Evolutionary conservation across 1,140 invertebrate genomes (phyloP).

Genomic region (Brachionus rubens): DNA sequence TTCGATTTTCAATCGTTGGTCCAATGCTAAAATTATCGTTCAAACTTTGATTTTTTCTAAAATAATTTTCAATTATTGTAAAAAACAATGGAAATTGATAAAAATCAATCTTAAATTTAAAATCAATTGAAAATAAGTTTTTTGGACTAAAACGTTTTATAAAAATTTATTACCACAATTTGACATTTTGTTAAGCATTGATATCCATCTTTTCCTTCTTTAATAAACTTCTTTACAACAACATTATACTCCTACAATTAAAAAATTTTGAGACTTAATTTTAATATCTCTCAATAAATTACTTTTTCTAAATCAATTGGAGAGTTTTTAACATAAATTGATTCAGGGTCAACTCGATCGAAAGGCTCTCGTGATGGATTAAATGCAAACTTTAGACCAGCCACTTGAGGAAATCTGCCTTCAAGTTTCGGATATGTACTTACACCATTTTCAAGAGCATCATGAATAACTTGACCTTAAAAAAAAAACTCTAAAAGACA

Average conservation of each 20-base stretch:
- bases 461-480: slow-evolving; percentile 67
- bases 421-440: slow-evolving; percentile 74
- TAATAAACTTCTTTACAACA: background rate
- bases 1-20: slow-evolving; percentile 11
- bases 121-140: too few species aligned
- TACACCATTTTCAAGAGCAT: slow-evolving; percentile 75
- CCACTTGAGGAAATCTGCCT: slow-evolving; percentile 72
- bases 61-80: slow-evolving; percentile 29
- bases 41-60: background rate
- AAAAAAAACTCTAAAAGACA: slow-evolving; percentile 48
- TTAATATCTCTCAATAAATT: background rate
- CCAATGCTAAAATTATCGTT: background rate
- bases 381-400: slow-evolving; percentile 78
- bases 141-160: too few species aligned
- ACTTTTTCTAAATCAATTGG: background rate
- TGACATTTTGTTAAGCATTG: slow-evolving; percentile 7
- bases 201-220: slow-evolving; percentile 42
- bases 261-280: background rate
- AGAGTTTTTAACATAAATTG: background rate
- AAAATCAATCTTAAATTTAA: slow-evolving; percentile 3
- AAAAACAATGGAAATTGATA: slow-evolving; percentile 19
- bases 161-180: slow-evolving; percentile 1
- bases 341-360: slow-evolving; percentile 65
- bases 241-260: slow-evolving; percentile 14
- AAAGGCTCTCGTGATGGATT: slow-evolving; percentile 70